These are phyloP conservation scores for Ochotona curzoniae DNA, from an alignment of 2,113 vertebrate genomes.

Conservation along the genomic window DNA sequence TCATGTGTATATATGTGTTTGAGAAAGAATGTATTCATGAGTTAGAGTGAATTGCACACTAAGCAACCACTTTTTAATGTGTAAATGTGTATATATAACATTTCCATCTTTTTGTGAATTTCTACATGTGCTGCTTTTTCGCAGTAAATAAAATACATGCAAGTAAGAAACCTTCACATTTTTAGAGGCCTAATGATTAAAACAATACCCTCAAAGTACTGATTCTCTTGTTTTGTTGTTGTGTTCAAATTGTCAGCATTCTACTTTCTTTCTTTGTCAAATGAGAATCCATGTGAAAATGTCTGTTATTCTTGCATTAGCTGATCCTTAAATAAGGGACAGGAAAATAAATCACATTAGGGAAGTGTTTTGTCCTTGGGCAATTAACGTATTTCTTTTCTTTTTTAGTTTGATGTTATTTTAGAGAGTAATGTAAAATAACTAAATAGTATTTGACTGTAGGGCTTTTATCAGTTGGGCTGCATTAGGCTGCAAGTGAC, in stretches of 20 bases:
- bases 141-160: neutral
- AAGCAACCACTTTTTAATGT: neutral
- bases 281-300: neutral
- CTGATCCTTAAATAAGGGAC: neutral
- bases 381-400: neutral
- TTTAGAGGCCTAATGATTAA: neutral
- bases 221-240: constrained; percentile 8
- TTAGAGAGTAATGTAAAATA: neutral
- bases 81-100: neutral
- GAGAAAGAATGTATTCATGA: neutral
- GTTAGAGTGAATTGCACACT: neutral
- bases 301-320: neutral
- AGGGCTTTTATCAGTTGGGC: neutral
- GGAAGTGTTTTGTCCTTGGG: neutral
- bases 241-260: neutral
- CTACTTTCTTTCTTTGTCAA: constrained; percentile 9
- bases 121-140: neutral
- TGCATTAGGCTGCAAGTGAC: neutral
- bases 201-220: neutral
- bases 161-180: neutral
- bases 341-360: neutral
- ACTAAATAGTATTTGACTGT: neutral
- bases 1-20: neutral
- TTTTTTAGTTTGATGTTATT: neutral
- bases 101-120: neutral